phyloP scores from a whole-genome alignment of 2,797 vertebrate genomes.

The Coendou prehensilis region DNA sequence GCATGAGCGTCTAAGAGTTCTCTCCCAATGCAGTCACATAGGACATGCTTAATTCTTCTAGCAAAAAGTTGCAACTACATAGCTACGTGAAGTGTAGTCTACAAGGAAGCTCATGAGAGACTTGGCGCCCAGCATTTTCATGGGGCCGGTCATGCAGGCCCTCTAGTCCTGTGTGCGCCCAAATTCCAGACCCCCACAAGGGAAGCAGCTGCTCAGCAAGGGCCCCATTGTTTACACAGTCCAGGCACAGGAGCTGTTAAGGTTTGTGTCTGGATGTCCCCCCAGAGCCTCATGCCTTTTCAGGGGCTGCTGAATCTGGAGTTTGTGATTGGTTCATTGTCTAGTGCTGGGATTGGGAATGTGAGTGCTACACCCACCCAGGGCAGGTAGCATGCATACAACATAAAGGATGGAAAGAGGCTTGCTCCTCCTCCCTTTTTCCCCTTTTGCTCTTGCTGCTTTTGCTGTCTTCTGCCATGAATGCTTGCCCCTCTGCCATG shows the following conservation, averaged over 20 bases:
- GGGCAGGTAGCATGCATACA: too few relatives aligned
- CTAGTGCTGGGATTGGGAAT: too few relatives aligned
- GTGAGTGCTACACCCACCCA: too few relatives aligned
- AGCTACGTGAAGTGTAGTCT: neutral
- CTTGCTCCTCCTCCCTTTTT: too few relatives aligned
- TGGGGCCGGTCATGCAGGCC: neutral
- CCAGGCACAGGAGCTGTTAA: neutral
- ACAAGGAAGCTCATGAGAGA: neutral
- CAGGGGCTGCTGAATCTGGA: too few relatives aligned
- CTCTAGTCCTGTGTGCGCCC: neutral
- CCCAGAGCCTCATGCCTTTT: too few relatives aligned
- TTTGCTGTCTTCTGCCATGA: too few relatives aligned
- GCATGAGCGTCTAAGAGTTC: neutral
- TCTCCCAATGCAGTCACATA: neutral
- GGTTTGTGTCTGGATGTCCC: too few relatives aligned
- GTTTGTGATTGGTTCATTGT: too few relatives aligned
- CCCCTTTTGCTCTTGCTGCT: too few relatives aligned
- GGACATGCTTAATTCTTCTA: neutral
- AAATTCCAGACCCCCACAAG: neutral
- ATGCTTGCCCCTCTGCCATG: too few relatives aligned
- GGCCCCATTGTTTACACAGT: neutral
- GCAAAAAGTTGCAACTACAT: neutral
- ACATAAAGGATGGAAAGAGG: too few relatives aligned
- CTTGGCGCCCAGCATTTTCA: neutral
- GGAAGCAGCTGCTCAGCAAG: neutral